Conservation (phyloP, 2,797 vertebrate species). For the Echiichthys vipera region DNA sequence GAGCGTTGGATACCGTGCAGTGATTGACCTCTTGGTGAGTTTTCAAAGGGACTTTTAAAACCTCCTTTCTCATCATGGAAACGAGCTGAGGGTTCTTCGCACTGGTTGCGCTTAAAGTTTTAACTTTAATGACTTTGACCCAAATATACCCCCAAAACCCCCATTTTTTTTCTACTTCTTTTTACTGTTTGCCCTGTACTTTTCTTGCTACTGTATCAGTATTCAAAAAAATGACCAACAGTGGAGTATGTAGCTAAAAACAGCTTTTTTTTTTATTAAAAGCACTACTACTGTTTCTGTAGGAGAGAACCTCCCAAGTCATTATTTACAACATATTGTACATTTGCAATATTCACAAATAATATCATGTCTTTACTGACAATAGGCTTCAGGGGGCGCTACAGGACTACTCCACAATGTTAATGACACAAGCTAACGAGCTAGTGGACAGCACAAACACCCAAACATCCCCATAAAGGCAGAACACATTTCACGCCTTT, state of each 20-base stretch:
- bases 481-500: constrained; percentile 4
- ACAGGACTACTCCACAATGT: constrained; percentile 13
- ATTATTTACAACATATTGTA: constrained; percentile 58
- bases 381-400: constrained; percentile 49
- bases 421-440: constrained; percentile 7
- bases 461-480: background rate
- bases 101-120: background rate
- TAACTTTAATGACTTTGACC: background rate
- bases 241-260: constrained; percentile 31
- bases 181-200: background rate
- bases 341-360: constrained; percentile 55
- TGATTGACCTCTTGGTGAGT: background rate
- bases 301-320: constrained; percentile 10
- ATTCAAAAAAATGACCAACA: constrained; percentile 28
- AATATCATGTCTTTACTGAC: constrained; percentile 1
- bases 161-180: background rate
- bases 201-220: background rate
- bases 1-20: background rate
- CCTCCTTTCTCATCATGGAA: background rate
- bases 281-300: constrained; percentile 34
- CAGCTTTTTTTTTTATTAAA: constrained; percentile 71
- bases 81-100: constrained; percentile 1
- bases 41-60: background rate
- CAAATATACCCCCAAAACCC: background rate
- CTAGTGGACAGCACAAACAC: background rate